A percentile compares a stretch with the other conserved stretches of the same genome.
Conservation (phyloP, 2,888 invertebrate species). For the Calephelis perditalis region DNA sequence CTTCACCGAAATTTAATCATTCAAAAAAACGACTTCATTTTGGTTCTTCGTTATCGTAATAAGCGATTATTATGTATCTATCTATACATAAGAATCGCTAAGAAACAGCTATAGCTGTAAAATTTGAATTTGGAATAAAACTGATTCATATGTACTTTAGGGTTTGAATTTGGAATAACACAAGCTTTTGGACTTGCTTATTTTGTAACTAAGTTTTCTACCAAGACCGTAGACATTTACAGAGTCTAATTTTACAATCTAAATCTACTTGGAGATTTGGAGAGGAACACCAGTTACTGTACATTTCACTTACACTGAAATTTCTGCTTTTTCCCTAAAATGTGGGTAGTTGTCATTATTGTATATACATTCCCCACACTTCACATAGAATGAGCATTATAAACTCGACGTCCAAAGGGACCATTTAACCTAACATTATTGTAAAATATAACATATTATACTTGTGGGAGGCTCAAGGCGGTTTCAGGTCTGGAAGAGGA, state of each 20-base stretch:
- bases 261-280: slow-evolving; percentile 70
- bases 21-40: too few relatives aligned
- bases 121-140: too few relatives aligned
- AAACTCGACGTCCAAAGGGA: slow-evolving; percentile 64
- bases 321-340: slow-evolving; percentile 54
- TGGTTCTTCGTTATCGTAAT: too few relatives aligned
- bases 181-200: slow-evolving; percentile 34
- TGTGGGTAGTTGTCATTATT: slow-evolving; percentile 53
- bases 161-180: too few relatives aligned
- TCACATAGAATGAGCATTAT: slow-evolving; percentile 66
- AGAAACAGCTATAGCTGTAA: too few relatives aligned
- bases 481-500: too few relatives aligned
- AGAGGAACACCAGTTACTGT: slow-evolving; percentile 76
- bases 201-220: slow-evolving; percentile 33
- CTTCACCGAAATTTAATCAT: too few relatives aligned
- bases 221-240: slow-evolving; percentile 53
- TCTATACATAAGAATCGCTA: too few relatives aligned
- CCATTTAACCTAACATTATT: slow-evolving; percentile 50
- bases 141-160: too few relatives aligned
- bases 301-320: slow-evolving; percentile 54
- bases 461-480: too few relatives aligned
- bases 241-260: slow-evolving; percentile 54
- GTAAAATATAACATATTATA: slow-evolving; percentile 64
- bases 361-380: slow-evolving; percentile 67
- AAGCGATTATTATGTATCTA: too few relatives aligned